A percentile compares a stretch with the other conserved stretches of the same genome.
Evolutionary conservation across 2,113 vertebrate genomes (phyloP).

Genomic region (Seriola quinqueradiata): DNA sequence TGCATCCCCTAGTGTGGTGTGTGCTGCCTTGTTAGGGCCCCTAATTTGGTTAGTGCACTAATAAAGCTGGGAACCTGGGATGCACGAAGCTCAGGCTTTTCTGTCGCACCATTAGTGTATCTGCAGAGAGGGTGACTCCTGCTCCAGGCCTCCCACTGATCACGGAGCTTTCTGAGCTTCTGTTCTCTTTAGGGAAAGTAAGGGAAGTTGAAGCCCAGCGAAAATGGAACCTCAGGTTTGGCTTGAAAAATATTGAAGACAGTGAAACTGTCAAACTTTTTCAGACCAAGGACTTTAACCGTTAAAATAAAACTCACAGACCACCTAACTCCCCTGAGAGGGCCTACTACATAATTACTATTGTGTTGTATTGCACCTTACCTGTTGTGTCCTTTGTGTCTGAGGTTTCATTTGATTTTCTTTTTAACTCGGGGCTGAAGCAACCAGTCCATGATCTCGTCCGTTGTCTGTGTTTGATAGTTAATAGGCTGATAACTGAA

Average conservation of each 20-base stretch:
- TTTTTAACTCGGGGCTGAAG: too few species aligned
- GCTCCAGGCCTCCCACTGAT: slow-evolving; percentile 11
- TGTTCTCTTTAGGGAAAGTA: slow-evolving; percentile 16
- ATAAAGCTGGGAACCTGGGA: slow-evolving; percentile 72
- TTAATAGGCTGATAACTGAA: too few species aligned
- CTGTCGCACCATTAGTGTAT: slow-evolving; percentile 7
- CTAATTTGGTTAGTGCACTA: slow-evolving; percentile 76
- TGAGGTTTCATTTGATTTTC: too few species aligned
- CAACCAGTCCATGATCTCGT: too few species aligned
- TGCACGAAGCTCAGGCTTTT: slow-evolving; percentile 53
- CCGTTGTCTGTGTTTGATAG: too few species aligned
- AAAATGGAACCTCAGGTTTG: not conserved
- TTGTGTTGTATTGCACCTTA: too few species aligned
- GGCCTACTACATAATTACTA: too few species aligned
- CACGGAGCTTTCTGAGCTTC: slow-evolving; percentile 5
- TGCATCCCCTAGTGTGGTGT: slow-evolving; percentile 70
- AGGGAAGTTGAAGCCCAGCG: not conserved
- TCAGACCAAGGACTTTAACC: too few species aligned
- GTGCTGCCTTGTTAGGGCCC: slow-evolving; percentile 71
- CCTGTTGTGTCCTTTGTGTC: too few species aligned
- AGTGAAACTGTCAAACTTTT: not conserved
- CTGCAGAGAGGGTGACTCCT: slow-evolving; percentile 14
- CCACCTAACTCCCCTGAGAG: too few species aligned
- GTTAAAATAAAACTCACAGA: too few species aligned
- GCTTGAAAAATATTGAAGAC: not conserved